Percentiles rank a stretch among this genome's conserved stretches.
These are phyloP conservation scores for Diarsia brunnea DNA, from an alignment of 2,888 invertebrate species.

Conservation along the genomic window DNA sequence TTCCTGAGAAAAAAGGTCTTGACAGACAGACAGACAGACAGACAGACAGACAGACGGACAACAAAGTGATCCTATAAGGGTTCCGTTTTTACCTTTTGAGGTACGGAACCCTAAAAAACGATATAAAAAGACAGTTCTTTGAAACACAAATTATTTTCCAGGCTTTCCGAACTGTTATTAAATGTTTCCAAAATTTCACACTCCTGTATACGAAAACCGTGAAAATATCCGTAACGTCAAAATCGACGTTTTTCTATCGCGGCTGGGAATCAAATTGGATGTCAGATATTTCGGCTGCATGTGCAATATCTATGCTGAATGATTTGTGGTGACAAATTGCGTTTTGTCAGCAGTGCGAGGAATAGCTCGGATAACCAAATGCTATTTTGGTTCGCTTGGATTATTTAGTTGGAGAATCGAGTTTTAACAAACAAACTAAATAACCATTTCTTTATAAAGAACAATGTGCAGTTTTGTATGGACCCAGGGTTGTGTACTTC, in stretches of 20 bases:
- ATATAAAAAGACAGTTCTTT: accelerated
- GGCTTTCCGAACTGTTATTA: background rate
- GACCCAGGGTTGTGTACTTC: background rate
- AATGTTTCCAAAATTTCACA: constrained; percentile 7
- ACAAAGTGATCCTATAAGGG: no score
- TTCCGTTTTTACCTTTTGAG: no score
- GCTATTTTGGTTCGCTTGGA: background rate
- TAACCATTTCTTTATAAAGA: background rate
- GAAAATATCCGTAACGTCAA: background rate
- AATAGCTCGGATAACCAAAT: constrained; percentile 18
- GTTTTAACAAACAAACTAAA: background rate
- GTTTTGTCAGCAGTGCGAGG: constrained; percentile 19
- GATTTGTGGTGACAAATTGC: constrained; percentile 51
- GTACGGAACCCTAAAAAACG: no score
- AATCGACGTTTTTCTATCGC: constrained; percentile 12
- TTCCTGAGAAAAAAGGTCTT: no score
- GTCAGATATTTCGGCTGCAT: constrained; percentile 34
- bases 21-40: no score
- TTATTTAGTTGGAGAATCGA: background rate
- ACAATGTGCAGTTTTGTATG: background rate
- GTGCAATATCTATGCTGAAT: constrained; percentile 34
- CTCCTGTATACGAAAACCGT: background rate
- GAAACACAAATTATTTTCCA: background rate
- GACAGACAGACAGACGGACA: no score
- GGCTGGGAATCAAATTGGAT: constrained; percentile 32